Base-by-base conservation (phyloP, 2,113 vertebrate species). In the Chamaea fasciata region DNA sequence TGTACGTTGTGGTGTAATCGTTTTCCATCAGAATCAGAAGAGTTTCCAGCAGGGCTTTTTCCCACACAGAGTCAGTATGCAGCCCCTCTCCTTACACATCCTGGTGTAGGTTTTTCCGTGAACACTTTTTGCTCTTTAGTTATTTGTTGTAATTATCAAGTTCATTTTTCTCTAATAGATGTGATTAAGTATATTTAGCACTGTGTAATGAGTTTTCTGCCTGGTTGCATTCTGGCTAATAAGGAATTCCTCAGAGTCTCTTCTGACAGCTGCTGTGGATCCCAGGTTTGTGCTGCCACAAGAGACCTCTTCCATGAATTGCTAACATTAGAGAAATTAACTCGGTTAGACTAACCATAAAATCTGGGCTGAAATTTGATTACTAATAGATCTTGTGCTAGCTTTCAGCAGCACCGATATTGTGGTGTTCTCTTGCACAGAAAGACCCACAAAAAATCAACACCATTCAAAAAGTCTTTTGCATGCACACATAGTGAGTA, bases 191-290 rank as follows among this genome's bases (percentile, higher is more conserved):
- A 98, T 99, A 99, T 99, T 99, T 99, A 98, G 98, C 98, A 98
- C 99, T 99, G 98, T 99, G 99, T 99, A 99, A 99, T 99, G 99
- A 99, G 98, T 99, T 99, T 99, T 99, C 99, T 99, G 99, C 99
- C 98, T 99, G 98, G 98, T 98, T 99, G 99, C 98, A 96, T 99
- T 98, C 98, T 98, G 98, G 98, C 98, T 99, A 99, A 99, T 99
- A 98, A 99, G 98, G 98, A 98, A 98, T 98, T 98, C 98, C 98
- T 98, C 78, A 86, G 98, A 97, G 97, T 96, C 97, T 85, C 94
- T 97, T 95, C 97, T 98, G 98, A 98, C 98, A 98, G 98, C 98
- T 98, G 98, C 98, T 93, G 95, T 83, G 89, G 97, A 97, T 98
- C 98, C 98, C 98, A 98, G 97, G 97, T 95, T 97, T 96, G 92